Evolutionary conservation across 2,113 vertebrate species (phyloP), one percentile per base, ranked within the genome.

Genomic region (Varanus komodoensis): DNA sequence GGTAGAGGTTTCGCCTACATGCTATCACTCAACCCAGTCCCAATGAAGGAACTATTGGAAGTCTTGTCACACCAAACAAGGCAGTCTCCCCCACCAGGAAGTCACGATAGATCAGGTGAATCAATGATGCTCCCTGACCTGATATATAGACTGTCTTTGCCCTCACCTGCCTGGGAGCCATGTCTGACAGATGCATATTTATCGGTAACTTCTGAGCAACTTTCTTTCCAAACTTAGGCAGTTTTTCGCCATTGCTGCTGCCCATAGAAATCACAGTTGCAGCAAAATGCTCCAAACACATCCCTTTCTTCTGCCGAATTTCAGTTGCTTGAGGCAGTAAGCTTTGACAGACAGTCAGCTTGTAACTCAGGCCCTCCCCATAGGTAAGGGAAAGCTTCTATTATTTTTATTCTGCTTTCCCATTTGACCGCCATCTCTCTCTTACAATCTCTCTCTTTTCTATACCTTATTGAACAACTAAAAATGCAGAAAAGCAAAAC

Each of bases 401-500:
- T 77, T 78, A 29, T 89, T 68, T 78, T 77, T 84, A 69, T 50
- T 89, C 77, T 52, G 81, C 57, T 50, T 81, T 81, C 38, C 34
- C 64, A 23, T 48, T 71, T 89, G 82, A 78, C 73, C 84, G 71
- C 67, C 71, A 17, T 71, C 67, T 82, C 29, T 29, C 11, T 38
- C 38, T 27, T 38, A 82, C 14, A 23, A 61, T 79, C 27, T 87
- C 14, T 27, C 44, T 88, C 32, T 74, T 77, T 93, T 82, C 87
- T 91, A 91, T 29, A 61, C 12, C 87, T 93, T 93, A 92, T 87
- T 94, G 78, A 94, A 93, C 91, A 29, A 90, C 80, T 91, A 19
- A 94, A 94, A 92, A 91, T 69, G 78, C 83, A 82, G 74, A 25
- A 93, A 91, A 52, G 73, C 85, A 85, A 95, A 95, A 93, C 90